Base-by-base conservation (phyloP, 2,888 invertebrate species). In the Drosophila imparisetae region DNA sequence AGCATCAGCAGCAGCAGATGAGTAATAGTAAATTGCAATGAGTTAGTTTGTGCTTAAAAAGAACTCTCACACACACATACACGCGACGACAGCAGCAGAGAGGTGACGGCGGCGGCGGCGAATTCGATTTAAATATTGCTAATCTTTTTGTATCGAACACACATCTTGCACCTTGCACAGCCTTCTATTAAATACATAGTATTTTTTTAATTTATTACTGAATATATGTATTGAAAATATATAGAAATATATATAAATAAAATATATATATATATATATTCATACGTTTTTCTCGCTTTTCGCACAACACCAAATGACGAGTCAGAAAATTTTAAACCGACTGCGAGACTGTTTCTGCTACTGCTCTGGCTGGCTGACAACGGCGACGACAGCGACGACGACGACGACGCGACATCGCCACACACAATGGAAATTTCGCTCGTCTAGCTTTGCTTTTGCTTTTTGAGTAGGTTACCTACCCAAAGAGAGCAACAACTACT, bases 361-460 rank as follows among this genome's bases (percentile, higher is more conserved):
- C 76, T 69, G 55, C 55, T 55, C 55, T 38, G 38, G 68, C 72
- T 77, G 67, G 81, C 86, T 83, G 85, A 76, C 82, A 74, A 82
- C 84, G 65, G 80, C 75, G 73, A 75, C 85, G 45, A 42, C 42
- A 67, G 72, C 82, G 66, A 82, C 83, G 70, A 72, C 81, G 68
- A 81, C 74, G 73, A 75, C 85, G 85, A 80, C 80, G 83, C 86
- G 83, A 81, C 87, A 89, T 90, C 90, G 86, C 89, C 90, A 90
- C 80, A 89, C 91, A 91, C 91, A 91, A 91, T 91, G 91, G 91
- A 91, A 91, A 91, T 91, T 91, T 91, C 87, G 91, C 90, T 91
- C 90, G 84, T 80, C 85, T 90, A 89, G 90, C 90, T 90, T 89
- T 89, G 86, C 80, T 87, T 84, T 85, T 68, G 80, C 68, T 78